These are phyloP conservation scores for Dasyprocta punctata DNA, from an alignment of 2,113 vertebrate genomes.

Conservation along the genomic window DNA sequence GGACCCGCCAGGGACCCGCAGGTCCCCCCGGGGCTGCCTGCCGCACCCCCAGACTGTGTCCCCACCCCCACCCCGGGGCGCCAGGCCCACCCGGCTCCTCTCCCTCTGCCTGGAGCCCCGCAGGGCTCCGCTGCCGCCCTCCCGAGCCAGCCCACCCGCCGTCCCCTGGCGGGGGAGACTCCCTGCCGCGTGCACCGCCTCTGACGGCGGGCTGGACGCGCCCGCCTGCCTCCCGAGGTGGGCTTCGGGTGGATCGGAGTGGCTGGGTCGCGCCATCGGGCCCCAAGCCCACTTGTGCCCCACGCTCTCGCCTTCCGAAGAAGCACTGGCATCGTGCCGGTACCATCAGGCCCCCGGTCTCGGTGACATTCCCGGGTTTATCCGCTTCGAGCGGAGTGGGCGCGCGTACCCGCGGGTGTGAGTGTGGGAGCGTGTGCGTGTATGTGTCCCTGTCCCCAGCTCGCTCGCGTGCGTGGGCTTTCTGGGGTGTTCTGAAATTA, in stretches of 20 bases:
- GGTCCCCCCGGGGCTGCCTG: no score
- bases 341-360: not conserved
- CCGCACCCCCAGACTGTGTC: no score
- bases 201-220: not conserved
- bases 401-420: not conserved
- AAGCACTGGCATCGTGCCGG: not conserved
- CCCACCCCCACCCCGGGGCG: no score
- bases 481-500: constrained; percentile 61
- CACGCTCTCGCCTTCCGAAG: not conserved
- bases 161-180: not conserved
- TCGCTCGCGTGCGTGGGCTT: constrained; percentile 11
- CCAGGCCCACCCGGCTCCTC: no score
- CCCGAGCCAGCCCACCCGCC: not conserved
- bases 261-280: not conserved
- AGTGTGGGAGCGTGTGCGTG: not conserved
- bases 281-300: not conserved
- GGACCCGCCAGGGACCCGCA: no score
- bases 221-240: not conserved
- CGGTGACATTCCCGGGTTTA: not conserved
- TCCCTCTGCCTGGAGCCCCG: not conserved
- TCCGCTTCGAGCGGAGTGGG: not conserved
- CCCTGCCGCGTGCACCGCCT: not conserved
- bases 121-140: not conserved
- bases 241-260: not conserved
- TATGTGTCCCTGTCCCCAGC: not conserved